These are phyloP conservation scores for Diachrysia chrysitis DNA, from an alignment of 2,888 invertebrate species.

Conservation along the genomic window DNA sequence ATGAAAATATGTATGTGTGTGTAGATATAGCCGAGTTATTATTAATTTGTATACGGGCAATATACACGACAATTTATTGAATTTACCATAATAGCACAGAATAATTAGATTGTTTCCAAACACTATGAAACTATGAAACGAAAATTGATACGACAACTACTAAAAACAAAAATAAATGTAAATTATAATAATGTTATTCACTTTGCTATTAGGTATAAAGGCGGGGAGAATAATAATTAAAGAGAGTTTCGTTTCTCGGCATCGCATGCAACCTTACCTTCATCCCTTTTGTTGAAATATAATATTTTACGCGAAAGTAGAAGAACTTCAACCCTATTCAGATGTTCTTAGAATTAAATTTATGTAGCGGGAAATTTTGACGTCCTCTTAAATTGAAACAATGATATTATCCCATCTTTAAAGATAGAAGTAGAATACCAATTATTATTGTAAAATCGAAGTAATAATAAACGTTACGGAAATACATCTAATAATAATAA, in stretches of 20 bases:
- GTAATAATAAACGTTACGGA: background rate
- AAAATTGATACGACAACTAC: conserved; percentile 11
- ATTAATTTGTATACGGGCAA: conserved; percentile 1
- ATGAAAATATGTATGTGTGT: conserved; percentile 9
- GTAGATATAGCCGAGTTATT: background rate
- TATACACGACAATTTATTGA: conserved; percentile 16
- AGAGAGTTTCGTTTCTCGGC: conserved; percentile 38
- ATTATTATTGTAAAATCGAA: background rate
- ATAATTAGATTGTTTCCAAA: background rate
- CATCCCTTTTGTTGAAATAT: conserved; percentile 39
- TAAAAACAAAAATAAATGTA: conserved; percentile 44
- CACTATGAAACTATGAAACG: background rate
- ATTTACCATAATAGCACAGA: conserved; percentile 12
- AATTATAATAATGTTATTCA: conserved; percentile 22
- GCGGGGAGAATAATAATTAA: conserved; percentile 45
- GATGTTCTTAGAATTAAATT: conserved; percentile 33
- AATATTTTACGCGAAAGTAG: conserved; percentile 33
- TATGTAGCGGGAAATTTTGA: conserved; percentile 13
- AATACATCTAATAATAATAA: conserved; percentile 9
- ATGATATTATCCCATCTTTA: conserved; percentile 1
- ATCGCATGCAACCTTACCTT: conserved; percentile 43
- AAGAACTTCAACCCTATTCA: conserved; percentile 31
- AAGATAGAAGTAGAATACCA: background rate
- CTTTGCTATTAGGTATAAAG: conserved; percentile 37
- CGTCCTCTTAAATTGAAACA: conserved; percentile 11